Base-by-base conservation (phyloP, 2,888 invertebrate genomes). In the Acronicta alni region DNA sequence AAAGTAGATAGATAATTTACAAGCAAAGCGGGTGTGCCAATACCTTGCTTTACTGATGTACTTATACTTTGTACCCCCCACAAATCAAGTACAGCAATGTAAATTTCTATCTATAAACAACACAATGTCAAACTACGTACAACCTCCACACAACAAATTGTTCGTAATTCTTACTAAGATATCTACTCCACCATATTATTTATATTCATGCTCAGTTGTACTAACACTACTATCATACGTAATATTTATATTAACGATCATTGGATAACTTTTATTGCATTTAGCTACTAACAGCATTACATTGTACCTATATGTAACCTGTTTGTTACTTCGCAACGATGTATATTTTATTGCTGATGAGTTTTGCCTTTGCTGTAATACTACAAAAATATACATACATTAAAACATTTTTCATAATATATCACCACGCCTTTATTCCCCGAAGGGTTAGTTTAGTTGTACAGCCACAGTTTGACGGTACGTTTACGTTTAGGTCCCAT, bases 231-330 rank as follows among this genome's bases (percentile, higher is more conserved):
- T 4, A 59, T 46, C 38, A 52, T 44, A 54, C 55, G 43, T 58
- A 58, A 18, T 23, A 64, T 64, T 57, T 58, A 55, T 58, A 71
- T 76, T 74, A 63, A 72, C 64, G 62, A 55, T 55, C 44, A 58
- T 57, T 59, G 64, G 54, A 72, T 56, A 52, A 55, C 51, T 72
- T 77, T 67, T 67, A 77, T 67, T 66, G 64, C 67, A 59, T 57
- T 69, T 41, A 38, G 78, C 78, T 76, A 67, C 76, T 66, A 72
- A 67, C 23, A 52, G 39, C 39, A 48, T 52, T 53, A 69, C 67
- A 57, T 54, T 53, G 67, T 66, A 47, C 7, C n/a, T n/a, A n/a
- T n/a, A 39, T 42, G 18, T 44, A 69, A 69, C 64, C 58, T 60
- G 67, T 62, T 62, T 63, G 51, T 15, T 7, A 47, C 26, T 51